These are phyloP conservation scores for Sinocyclocheilus anophthalmus DNA, from an alignment of 2,113 vertebrate species.

Conservation along the genomic window DNA sequence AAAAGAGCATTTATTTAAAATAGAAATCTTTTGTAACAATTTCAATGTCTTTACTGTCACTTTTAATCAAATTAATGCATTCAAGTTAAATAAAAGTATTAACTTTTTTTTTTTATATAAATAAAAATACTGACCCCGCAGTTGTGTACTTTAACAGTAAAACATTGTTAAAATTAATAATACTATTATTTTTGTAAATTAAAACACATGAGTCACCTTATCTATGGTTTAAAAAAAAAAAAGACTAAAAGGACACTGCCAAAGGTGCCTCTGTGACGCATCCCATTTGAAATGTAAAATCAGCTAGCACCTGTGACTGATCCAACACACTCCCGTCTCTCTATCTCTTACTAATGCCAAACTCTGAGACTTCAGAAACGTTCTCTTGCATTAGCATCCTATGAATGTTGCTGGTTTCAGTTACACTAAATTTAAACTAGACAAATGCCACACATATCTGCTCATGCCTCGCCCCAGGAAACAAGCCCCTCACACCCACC, in stretches of 20 bases:
- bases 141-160: not conserved
- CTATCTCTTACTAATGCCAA: conserved; percentile 28
- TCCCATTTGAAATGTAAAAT: conserved; percentile 6
- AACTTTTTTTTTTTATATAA: no score
- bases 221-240: not conserved
- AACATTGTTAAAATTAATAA: not conserved
- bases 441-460: conserved; percentile 82
- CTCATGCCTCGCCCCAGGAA: conserved; percentile 76
- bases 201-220: not conserved
- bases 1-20: not conserved
- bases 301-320: not conserved
- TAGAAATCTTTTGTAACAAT: not conserved
- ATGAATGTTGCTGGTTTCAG: conserved; percentile 74
- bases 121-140: not conserved
- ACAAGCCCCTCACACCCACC: conserved; percentile 74
- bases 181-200: not conserved
- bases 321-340: not conserved
- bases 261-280: not conserved
- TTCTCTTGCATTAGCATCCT: conserved; percentile 67
- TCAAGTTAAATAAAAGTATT: not conserved
- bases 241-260: not conserved
- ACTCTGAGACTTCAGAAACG: conserved; percentile 64
- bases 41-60: not conserved
- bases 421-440: conserved; percentile 86
- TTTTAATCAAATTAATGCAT: not conserved